These are phyloP conservation scores for Caranx ignobilis DNA, from an alignment of 2,113 vertebrate species.

Conservation along the genomic window DNA sequence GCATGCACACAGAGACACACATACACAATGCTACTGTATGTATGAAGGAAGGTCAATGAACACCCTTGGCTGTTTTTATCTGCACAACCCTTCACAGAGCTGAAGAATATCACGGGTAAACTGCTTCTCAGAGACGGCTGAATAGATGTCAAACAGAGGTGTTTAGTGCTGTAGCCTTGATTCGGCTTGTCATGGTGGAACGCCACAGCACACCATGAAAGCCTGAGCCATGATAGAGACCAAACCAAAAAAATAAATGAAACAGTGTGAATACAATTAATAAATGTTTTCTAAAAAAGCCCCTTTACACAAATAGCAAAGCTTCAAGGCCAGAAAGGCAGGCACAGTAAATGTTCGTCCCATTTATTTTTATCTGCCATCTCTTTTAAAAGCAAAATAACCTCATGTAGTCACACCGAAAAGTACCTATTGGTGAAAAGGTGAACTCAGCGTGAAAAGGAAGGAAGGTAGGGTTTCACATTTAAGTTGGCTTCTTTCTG, in stretches of 20 bases:
- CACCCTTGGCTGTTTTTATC: conserved; percentile 62
- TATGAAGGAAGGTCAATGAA: conserved; percentile 54
- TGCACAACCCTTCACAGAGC: conserved; percentile 40
- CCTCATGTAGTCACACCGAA: conserved; percentile 35
- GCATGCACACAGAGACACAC: conserved; percentile 17
- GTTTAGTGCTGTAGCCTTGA: conserved; percentile 56
- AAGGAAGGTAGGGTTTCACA: conserved; percentile 52
- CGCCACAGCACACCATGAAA: conserved; percentile 20
- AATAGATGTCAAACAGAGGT: conserved; percentile 55
- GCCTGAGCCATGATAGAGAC: neutral
- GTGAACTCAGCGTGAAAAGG: conserved; percentile 59
- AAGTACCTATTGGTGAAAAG: conserved; percentile 58
- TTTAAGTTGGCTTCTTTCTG: conserved; percentile 46
- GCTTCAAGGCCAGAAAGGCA: conserved; percentile 42
- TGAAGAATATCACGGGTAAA: conserved; percentile 50
- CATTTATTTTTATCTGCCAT: conserved; percentile 54
- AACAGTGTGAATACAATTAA: conserved; percentile 35
- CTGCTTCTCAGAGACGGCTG: conserved; percentile 37
- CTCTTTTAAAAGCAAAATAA: conserved; percentile 53
- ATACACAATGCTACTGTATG: conserved; percentile 23
- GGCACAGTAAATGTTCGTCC: conserved; percentile 46
- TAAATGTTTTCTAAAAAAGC: conserved; percentile 34
- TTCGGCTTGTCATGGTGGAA: conserved; percentile 24
- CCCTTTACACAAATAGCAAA: conserved; percentile 42
- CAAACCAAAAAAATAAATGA: neutral